Base-by-base conservation (phyloP, 53 echinoderm and acorn worm genomes). In the Antedon mediterranea region DNA sequence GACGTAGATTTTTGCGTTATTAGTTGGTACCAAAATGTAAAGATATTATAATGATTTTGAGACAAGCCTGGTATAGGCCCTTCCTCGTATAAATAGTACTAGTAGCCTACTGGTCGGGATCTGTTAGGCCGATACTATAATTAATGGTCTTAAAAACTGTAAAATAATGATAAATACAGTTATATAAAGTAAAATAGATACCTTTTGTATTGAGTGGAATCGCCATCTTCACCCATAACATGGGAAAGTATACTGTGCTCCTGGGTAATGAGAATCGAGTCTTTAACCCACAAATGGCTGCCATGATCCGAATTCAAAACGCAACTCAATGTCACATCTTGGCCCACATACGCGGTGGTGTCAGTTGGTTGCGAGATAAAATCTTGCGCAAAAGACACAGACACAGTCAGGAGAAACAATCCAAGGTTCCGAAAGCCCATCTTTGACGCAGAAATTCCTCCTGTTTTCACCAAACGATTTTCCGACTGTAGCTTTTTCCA, bases 251-350 rank as follows among this genome's bases (percentile, higher is more conserved):
- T 32, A 33, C 33, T 72, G 31, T 83, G 79, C 28, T 74, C 81
- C 28, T 88, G 93, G 80, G 85, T 84, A 72, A 93, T 90, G 42
- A 93, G 85, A 23, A 43, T 76, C 43, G 76, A 85, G 73, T 93
- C 93, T 70, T 83, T 81, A 13, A 93, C 79, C 93, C 93, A 93
- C 81, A 90, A 83, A 42, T 87, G 85, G 18, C 85, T 79, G 42
- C 78, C 78, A 43, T 72, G 71, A 0, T 74, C 85, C 29, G 34
- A 74, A 29, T 85, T 80, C 28, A 70, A 85, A 20, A 93, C 83
- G 28, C 93, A 93, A 72, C 90, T 88, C 34, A 93, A 74, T 0
- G 86, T 85, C 28, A 84, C 81, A 23, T 81, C 83, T 29, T 83
- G 77, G 14, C 93, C 90, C 0, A 29, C 73, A 37, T 83, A 30